Percentiles rank a stretch among this genome's conserved stretches.
Conservation (phyloP, 2,888 invertebrate genomes). For the Tetramorium bicarinatum region DNA sequence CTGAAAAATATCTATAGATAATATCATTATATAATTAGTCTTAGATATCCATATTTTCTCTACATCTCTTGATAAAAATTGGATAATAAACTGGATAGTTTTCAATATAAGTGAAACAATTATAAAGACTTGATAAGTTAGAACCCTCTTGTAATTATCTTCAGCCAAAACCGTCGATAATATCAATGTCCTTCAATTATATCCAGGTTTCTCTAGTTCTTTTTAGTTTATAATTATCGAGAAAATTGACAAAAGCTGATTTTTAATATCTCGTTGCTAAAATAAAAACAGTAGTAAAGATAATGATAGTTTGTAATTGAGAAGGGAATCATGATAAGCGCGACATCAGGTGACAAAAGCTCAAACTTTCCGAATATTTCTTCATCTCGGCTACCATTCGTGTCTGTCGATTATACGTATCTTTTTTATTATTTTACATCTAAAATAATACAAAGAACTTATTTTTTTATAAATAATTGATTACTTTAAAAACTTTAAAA, state of each 20-base stretch:
- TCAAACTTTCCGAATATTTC: not conserved
- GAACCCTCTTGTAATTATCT: not conserved
- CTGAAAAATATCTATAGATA: not conserved
- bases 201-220: not conserved
- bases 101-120: not conserved
- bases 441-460: not conserved
- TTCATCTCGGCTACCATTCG: not conserved
- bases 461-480: not conserved
- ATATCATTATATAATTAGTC: not conserved
- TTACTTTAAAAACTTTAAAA: not conserved
- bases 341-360: conserved; percentile 3
- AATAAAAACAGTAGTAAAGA: not conserved
- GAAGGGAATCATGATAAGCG: not conserved
- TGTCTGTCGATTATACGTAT: not conserved
- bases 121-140: not conserved
- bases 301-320: not conserved
- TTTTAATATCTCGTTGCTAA: not conserved
- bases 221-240: not conserved
- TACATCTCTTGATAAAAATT: not conserved
- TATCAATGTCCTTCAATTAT: not conserved
- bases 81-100: not conserved
- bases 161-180: conserved; percentile 6
- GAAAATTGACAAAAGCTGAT: not conserved
- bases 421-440: not conserved
- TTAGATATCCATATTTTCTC: not conserved